Conservation (phyloP, 2,888 invertebrate species). For the Patella pellucida region DNA sequence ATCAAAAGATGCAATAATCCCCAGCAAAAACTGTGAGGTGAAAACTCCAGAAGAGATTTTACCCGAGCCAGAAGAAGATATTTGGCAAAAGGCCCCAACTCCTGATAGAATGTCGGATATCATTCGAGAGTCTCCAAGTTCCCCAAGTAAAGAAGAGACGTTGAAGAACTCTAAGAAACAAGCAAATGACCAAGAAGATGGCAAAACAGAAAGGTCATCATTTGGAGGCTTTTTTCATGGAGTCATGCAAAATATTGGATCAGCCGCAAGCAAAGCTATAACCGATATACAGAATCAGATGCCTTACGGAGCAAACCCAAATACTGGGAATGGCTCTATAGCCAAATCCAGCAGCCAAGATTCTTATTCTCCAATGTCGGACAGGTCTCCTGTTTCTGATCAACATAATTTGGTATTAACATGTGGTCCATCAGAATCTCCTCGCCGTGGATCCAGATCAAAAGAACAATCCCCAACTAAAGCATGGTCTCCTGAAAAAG, state of each 20-base stretch:
- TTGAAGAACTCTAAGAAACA: slow-evolving; percentile 3
- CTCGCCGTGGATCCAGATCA: not conserved
- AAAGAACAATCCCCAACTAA: not conserved
- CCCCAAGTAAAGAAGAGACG: not conserved
- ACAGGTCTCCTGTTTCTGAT: not conserved
- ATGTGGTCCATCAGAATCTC: not conserved
- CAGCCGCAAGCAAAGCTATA: slow-evolving; percentile 58
- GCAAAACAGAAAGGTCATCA: not conserved
- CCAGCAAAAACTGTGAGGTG: no score
- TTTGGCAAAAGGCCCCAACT: not conserved
- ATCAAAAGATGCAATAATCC: no score
- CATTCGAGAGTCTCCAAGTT: not conserved
- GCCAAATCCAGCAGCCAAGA: slow-evolving; percentile 12
- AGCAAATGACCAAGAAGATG: not conserved
- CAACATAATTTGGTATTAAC: not conserved
- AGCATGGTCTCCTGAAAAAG: slow-evolving; percentile 18
- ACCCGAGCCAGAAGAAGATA: not conserved
- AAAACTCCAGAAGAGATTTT: not conserved
- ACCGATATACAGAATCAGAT: slow-evolving; percentile 52
- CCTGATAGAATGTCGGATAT: not conserved
- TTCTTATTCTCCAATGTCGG: not conserved
- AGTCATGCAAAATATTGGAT: slow-evolving; percentile 49
- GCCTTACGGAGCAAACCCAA: slow-evolving; percentile 30
- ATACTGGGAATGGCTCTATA: slow-evolving; percentile 26
- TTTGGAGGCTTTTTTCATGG: not conserved